Percentiles rank a stretch among this genome's conserved stretches.
phyloP scores from a whole-genome alignment of 1,140 invertebrate genomes.

The Cepaea nemoralis region DNA sequence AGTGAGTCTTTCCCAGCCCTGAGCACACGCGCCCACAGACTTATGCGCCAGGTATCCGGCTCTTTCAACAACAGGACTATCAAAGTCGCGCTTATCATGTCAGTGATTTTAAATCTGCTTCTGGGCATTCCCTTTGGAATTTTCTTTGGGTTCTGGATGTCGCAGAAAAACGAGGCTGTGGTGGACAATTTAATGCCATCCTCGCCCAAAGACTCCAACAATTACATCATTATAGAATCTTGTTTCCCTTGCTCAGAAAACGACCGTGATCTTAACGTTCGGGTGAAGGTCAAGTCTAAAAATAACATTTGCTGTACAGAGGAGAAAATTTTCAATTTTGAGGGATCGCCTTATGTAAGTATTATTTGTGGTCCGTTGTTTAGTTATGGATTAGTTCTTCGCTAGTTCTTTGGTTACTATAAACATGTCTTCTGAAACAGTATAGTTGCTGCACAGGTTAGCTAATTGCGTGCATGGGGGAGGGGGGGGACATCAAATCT shows the following conservation, averaged over 20 bases:
- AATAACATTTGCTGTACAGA: constrained; percentile 13
- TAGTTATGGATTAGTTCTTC: background rate
- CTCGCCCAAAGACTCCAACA: background rate
- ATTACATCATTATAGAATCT: background rate
- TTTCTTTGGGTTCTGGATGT: constrained; percentile 38
- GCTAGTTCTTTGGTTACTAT: too few species aligned
- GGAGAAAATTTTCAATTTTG: background rate
- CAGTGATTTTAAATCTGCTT: constrained; percentile 27
- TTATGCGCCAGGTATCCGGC: constrained; percentile 32
- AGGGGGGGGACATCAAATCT: too few species aligned
- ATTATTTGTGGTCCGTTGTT: background rate
- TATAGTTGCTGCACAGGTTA: too few species aligned
- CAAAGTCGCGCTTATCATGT: constrained; percentile 29
- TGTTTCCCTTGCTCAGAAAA: constrained; percentile 6
- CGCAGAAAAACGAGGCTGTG: background rate
- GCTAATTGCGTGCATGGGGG: too few species aligned
- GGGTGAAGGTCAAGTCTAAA: constrained; percentile 11
- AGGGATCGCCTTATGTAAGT: constrained; percentile 4
- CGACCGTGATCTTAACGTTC: background rate
- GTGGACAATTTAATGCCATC: background rate
- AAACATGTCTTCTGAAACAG: too few species aligned
- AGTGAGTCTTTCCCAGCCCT: constrained; percentile 35
- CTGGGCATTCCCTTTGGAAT: constrained; percentile 23
- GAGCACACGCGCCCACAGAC: constrained; percentile 10
- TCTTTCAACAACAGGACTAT: constrained; percentile 38